phyloP scores from a whole-genome alignment of 2,113 vertebrate species.

The Emydura subglobosa region DNA sequence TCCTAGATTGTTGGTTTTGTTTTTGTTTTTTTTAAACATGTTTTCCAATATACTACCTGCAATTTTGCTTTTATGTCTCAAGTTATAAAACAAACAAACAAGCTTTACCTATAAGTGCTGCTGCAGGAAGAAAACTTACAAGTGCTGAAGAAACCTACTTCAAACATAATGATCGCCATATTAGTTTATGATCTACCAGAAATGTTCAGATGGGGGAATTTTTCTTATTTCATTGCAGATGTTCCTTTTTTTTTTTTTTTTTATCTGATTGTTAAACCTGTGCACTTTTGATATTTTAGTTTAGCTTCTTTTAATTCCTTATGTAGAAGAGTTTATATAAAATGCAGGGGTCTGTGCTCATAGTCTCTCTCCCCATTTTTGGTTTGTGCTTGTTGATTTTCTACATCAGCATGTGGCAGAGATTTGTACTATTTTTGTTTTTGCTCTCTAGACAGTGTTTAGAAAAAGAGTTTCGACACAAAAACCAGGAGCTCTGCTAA shows the following conservation, averaged over 20 bases:
- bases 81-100: constrained; percentile 65
- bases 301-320: constrained; percentile 82
- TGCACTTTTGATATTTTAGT: constrained; percentile 94
- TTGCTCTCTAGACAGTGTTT: constrained; percentile 68
- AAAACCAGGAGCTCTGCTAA: constrained; percentile 77
- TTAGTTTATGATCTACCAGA: constrained; percentile 68
- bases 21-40: constrained; percentile 29
- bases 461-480: constrained; percentile 72
- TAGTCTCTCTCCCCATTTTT: constrained; percentile 56
- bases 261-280: constrained; percentile 83
- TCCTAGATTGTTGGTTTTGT: constrained; percentile 61
- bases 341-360: constrained; percentile 82
- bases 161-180: constrained; percentile 49
- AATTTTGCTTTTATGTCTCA: constrained; percentile 63
- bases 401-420: constrained; percentile 74
- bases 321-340: constrained; percentile 82
- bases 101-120: constrained; percentile 79
- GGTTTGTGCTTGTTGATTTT: constrained; percentile 64
- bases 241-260: constrained; percentile 62
- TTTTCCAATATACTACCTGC: constrained; percentile 70
- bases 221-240: constrained; percentile 71
- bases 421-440: constrained; percentile 42
- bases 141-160: constrained; percentile 81
- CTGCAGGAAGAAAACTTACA: constrained; percentile 86
- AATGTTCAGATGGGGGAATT: constrained; percentile 48